A percentile compares a stretch with the other conserved stretches of the same genome.
Conservation (phyloP, 2,797 vertebrate genomes). For the Sebastes minor region DNA sequence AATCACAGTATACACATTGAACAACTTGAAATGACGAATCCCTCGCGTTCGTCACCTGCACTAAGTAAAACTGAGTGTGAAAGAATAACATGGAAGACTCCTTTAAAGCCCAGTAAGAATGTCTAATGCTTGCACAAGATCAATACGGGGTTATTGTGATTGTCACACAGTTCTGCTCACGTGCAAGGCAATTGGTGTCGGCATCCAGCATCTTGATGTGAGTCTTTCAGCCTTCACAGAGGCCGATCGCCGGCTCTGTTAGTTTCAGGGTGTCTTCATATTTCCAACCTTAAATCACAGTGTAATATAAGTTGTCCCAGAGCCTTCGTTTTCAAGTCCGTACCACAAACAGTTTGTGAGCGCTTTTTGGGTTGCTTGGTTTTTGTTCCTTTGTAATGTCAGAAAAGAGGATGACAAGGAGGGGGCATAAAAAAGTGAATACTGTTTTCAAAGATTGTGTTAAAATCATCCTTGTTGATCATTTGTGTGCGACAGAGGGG, state of each 20-base stretch:
- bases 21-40: constrained; percentile 60
- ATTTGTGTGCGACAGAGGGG: constrained; percentile 46
- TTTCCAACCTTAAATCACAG: constrained; percentile 62
- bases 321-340: constrained; percentile 25
- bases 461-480: constrained; percentile 78
- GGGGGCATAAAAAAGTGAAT: constrained; percentile 55
- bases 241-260: constrained; percentile 13
- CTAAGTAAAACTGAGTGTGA: constrained; percentile 68
- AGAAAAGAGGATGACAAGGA: constrained; percentile 38
- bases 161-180: constrained; percentile 61
- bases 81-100: constrained; percentile 81
- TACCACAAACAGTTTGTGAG: constrained; percentile 13
- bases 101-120: constrained; percentile 51
- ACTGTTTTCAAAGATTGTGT: constrained; percentile 73
- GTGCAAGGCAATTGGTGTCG: background rate
- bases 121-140: constrained; percentile 50
- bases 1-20: constrained; percentile 79
- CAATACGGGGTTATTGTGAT: constrained; percentile 63
- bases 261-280: constrained; percentile 32
- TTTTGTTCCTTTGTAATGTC: constrained; percentile 72
- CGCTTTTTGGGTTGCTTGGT: constrained; percentile 36
- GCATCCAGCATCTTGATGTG: constrained; percentile 13
- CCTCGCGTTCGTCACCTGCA: constrained; percentile 58
- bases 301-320: constrained; percentile 18
- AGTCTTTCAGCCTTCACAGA: constrained; percentile 28